Evolutionary conservation across 2,888 invertebrate genomes (phyloP), one percentile per base, ranked within the genome.

Genomic region (Eulithis prunata): DNA sequence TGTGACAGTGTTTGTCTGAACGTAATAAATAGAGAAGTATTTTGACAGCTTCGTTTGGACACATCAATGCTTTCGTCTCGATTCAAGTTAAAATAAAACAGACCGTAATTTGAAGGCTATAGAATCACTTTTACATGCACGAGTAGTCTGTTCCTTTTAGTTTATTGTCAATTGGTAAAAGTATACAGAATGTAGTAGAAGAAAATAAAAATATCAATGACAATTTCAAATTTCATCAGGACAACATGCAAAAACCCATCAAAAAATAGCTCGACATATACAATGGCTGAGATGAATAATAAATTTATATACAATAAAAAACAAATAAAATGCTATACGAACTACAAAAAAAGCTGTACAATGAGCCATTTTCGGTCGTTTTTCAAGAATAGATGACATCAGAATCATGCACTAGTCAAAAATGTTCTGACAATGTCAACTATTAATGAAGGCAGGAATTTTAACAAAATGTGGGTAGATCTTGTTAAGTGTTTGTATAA

Each of bases 231-330:
- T 77, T 78, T 77, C 76, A 78, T 75, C 85, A 84, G 81, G 75
- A 82, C 75, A 76, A 74, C 75, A 77, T 77, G 73, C 70, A 72
- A 65, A 65, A 71, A 63, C 64, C 66, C 66, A 69, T 69, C 73
- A 75, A 78, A 78, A 80, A 64, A 71, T 79, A 82, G 80, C 80
- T 81, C 83, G 81, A 86, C 84, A 78, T 75, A 76, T 78, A 85
- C 84, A 87, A 85, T 84, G 87, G 84, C 87, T 79, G 66, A 68
- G 59, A 64, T 69, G 69, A 69, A 60, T 21, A 61, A 49, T 21
- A 56, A n/a, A 14, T 46, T 57, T 49, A 46, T 28, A 67, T 68
- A 57, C 59, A 62, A 43, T 45, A 55, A 53, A 28, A 46, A 58
- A 21, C 1, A 58, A 12, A 47, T 36, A 49, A 62, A 53, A 70